Conservation (phyloP, 2,797 vertebrate species). For the Momotus momota region DNA sequence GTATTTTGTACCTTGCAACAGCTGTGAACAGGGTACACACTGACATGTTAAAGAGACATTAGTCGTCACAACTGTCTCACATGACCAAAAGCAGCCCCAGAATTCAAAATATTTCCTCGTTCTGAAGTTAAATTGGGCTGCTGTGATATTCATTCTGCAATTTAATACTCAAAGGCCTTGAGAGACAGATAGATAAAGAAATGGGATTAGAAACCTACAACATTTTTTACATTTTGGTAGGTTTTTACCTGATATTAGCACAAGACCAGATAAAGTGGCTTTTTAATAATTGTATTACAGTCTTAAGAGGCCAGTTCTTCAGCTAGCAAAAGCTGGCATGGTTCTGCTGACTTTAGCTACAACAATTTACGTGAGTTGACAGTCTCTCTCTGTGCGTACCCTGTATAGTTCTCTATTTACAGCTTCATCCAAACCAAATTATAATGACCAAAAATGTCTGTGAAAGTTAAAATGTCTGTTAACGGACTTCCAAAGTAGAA, state of each 20-base stretch:
- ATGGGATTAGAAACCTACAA: background rate
- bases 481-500: background rate
- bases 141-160: slow-evolving; percentile 70
- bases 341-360: background rate
- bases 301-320: background rate
- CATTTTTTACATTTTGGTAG: background rate
- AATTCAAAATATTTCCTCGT: slow-evolving; percentile 81
- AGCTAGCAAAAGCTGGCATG: background rate
- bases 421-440: background rate
- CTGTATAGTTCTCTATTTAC: background rate
- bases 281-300: background rate
- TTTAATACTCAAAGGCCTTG: slow-evolving; percentile 59
- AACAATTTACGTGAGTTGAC: background rate
- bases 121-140: slow-evolving; percentile 74
- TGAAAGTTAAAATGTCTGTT: background rate
- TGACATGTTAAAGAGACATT: slow-evolving; percentile 71
- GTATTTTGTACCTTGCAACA: slow-evolving; percentile 77
- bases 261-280: background rate
- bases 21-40: slow-evolving; percentile 58
- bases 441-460: background rate
- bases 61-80: slow-evolving; percentile 51
- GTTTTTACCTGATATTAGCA: background rate
- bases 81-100: slow-evolving; percentile 67
- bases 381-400: background rate
- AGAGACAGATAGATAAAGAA: slow-evolving; percentile 8